Conservation (phyloP, 2,888 invertebrate species). For the Pardosa pseudoannulata region DNA sequence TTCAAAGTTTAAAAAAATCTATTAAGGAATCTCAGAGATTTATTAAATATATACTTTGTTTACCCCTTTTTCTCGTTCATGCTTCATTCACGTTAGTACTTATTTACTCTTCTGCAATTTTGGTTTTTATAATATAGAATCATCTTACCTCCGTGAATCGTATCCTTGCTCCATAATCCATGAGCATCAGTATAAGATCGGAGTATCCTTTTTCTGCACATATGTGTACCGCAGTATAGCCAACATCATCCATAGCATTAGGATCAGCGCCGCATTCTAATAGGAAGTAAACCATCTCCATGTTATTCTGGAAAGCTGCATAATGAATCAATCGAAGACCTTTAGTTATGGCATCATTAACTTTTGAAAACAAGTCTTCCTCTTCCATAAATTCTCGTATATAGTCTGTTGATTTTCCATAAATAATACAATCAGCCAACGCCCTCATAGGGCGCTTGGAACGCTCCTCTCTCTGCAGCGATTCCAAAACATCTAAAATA, state of each 20-base stretch:
- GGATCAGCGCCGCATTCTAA: constrained; percentile 89
- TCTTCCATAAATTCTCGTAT: constrained; percentile 46
- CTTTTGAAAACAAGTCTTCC: constrained; percentile 37
- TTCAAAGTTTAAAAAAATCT: too few species aligned
- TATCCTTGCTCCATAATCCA: constrained; percentile 87
- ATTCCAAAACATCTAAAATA: constrained; percentile 52
- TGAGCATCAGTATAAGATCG: constrained; percentile 81
- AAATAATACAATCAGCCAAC: constrained; percentile 51
- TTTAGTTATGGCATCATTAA: constrained; percentile 76
- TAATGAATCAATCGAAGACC: constrained; percentile 93
- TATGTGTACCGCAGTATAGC: constrained; percentile 92
- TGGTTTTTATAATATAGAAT: too few species aligned
- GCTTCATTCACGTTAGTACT: too few species aligned
- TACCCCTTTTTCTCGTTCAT: too few species aligned
- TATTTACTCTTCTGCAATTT: too few species aligned
- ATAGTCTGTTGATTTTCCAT: constrained; percentile 5
- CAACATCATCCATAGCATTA: constrained; percentile 90
- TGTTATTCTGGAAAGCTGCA: constrained; percentile 89
- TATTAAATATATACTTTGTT: too few species aligned
- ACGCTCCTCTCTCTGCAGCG: constrained; percentile 23
- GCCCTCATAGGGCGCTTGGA: constrained; percentile 30
- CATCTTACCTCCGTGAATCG: constrained; percentile 81
- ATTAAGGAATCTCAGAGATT: too few species aligned
- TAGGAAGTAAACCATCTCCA: constrained; percentile 87
- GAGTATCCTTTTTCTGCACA: constrained; percentile 82